These are phyloP conservation scores for Drosophila trapezifrons DNA, from an alignment of 1,140 invertebrate genomes.

Conservation along the genomic window DNA sequence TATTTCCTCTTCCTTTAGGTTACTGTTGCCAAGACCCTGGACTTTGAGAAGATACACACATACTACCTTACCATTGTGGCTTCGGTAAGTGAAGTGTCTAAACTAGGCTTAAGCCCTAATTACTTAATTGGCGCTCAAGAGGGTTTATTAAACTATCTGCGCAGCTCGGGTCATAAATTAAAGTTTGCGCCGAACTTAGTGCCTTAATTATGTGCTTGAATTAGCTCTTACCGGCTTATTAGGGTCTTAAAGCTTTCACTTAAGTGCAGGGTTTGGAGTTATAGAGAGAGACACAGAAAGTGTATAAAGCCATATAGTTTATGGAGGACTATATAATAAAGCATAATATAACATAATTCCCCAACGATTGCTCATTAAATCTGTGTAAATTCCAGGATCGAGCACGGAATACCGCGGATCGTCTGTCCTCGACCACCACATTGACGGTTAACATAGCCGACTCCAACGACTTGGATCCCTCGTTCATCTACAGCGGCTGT, in stretches of 20 bases:
- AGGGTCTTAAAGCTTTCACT: slow-evolving; percentile 27
- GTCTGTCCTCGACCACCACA: slow-evolving; percentile 92
- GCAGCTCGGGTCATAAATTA: slow-evolving; percentile 13
- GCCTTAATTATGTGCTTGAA: slow-evolving; percentile 14
- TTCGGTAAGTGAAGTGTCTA: slow-evolving; percentile 88
- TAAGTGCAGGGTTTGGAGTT: not conserved
- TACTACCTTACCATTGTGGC: slow-evolving; percentile 95
- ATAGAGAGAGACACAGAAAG: slow-evolving; percentile 1
- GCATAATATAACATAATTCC: not conserved
- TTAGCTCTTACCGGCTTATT: slow-evolving; percentile 21
- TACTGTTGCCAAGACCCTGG: slow-evolving; percentile 93
- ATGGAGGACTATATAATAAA: not conserved
- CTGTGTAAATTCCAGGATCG: slow-evolving; percentile 88
- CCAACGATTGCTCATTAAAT: not conserved
- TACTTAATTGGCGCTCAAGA: slow-evolving; percentile 27
- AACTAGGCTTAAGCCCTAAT: slow-evolving; percentile 20
- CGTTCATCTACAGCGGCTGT: slow-evolving; percentile 93
- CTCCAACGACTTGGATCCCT: slow-evolving; percentile 94
- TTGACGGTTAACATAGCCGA: slow-evolving; percentile 94
- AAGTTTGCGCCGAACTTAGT: slow-evolving; percentile 5
- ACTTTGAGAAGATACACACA: slow-evolving; percentile 94
- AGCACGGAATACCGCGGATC: slow-evolving; percentile 89
- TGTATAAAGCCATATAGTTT: slow-evolving; percentile 1
- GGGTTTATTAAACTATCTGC: slow-evolving; percentile 21
- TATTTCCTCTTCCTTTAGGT: slow-evolving; percentile 84